These are phyloP conservation scores for Guaruba guarouba DNA, from an alignment of 2,113 vertebrate species.

Conservation along the genomic window DNA sequence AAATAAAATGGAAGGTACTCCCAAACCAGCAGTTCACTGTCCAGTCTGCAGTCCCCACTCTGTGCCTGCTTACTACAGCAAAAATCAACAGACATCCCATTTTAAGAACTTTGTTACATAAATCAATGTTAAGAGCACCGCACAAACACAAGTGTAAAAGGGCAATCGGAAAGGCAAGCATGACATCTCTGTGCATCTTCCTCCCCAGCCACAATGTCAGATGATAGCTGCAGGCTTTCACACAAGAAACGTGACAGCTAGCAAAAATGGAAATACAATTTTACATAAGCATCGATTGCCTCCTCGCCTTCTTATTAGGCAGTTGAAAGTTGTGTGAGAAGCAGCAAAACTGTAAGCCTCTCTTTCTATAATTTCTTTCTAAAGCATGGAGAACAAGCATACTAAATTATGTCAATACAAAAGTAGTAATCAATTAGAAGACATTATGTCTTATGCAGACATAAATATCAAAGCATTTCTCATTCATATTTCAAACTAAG, in stretches of 20 bases:
- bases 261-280: neutral
- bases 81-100: neutral
- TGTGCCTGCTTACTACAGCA: neutral
- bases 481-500: conserved; percentile 70
- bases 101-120: neutral
- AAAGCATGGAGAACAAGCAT: neutral
- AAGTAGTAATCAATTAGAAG: conserved; percentile 70
- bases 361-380: neutral
- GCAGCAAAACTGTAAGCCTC: neutral
- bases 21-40: neutral
- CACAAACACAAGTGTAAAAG: neutral
- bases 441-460: conserved; percentile 51
- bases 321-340: neutral
- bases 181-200: neutral
- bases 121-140: neutral
- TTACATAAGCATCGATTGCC: neutral
- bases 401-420: conserved; percentile 22
- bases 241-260: neutral
- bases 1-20: neutral
- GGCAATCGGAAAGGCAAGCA: neutral
- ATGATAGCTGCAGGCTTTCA: neutral
- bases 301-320: neutral
- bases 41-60: neutral
- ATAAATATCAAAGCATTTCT: conserved; percentile 67
- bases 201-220: neutral